Percentiles rank a stretch among this genome's conserved stretches.
phyloP scores from a whole-genome alignment of 2,797 vertebrate genomes.

The Clarias fuscus region DNA sequence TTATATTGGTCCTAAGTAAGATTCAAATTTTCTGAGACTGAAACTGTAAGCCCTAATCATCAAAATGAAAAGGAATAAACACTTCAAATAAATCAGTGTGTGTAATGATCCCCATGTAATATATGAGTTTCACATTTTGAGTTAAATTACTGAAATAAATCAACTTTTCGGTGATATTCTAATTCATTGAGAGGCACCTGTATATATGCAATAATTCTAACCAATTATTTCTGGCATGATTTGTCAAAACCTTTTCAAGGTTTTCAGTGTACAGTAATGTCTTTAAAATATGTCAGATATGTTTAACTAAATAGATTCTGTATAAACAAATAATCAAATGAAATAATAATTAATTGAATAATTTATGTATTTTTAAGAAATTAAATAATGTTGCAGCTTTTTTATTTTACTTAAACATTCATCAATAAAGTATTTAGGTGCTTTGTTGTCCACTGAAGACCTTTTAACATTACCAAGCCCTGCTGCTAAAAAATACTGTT shows the following conservation, averaged over 20 bases:
- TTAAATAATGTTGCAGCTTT: background rate
- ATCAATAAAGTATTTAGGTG: background rate
- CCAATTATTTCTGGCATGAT: background rate
- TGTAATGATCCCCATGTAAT: too few relatives aligned
- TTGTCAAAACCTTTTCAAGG: background rate
- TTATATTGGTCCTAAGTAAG: too few relatives aligned
- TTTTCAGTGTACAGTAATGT: background rate
- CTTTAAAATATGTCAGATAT: background rate
- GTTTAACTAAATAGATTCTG: background rate
- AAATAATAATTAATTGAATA: too few relatives aligned
- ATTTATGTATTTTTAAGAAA: background rate
- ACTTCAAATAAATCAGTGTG: too few relatives aligned
- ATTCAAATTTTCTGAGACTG: too few relatives aligned
- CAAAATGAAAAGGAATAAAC: too few relatives aligned
- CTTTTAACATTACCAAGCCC: background rate
- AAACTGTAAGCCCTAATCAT: too few relatives aligned
- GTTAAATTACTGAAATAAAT: too few relatives aligned
- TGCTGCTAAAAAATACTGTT: background rate
- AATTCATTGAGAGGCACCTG: background rate
- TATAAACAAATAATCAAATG: background rate
- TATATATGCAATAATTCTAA: background rate
- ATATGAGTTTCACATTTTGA: too few relatives aligned
- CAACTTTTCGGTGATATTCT: too few relatives aligned
- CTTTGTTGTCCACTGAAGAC: background rate
- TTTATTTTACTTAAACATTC: background rate